Base-by-base conservation (phyloP, 2,113 vertebrate species). In the Lophius piscatorius region DNA sequence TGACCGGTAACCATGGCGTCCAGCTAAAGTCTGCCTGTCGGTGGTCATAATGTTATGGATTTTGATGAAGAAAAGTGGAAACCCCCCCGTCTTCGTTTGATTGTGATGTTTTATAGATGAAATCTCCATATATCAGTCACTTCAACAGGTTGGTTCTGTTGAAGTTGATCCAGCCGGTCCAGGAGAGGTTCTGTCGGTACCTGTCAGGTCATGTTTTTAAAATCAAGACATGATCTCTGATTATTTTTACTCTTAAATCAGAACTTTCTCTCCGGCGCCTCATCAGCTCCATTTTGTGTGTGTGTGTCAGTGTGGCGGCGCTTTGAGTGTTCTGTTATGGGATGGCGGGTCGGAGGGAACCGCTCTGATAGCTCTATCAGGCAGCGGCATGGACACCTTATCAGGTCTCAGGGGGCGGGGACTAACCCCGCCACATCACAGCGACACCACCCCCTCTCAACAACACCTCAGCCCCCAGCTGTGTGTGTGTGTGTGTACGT, bases 351-450 rank as follows among this genome's bases (percentile, higher is more conserved):
- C 72, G 81, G 85, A 81, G 76, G 83, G 80, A 78, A 64, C 63
- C 28, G 68, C 73, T 86, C 67, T 74, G 91, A 91, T 92, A 92
- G 89, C 88, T 82, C 76, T 93, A 93, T 93, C 91, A 87, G 62
- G 31, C 38, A 29, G 61, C 75, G 73, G 73, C 91, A 91, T 85
- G 77, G 80, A 75, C 65, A 62, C 70, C 76, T 93, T 91, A 92
- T 92, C 91, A 18, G 11, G 47, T 13, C 51, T 13, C 57, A 48
- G 81, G 78, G 64, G 47, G 21, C 20, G 40, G 38, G 17, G 76
- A 83, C 79, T 45, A 76, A 78, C 78, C 84, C 86, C 77, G 55
- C 29, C 12, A 56, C 35, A 28, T 51, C 57, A 42, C 35, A 39
- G 67, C 33, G 5, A 66, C 71, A 47, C 57, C 66, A 35, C 56